Evolutionary conservation across 2,797 vertebrate genomes (phyloP).

Genomic region (Falco concolor): DNA sequence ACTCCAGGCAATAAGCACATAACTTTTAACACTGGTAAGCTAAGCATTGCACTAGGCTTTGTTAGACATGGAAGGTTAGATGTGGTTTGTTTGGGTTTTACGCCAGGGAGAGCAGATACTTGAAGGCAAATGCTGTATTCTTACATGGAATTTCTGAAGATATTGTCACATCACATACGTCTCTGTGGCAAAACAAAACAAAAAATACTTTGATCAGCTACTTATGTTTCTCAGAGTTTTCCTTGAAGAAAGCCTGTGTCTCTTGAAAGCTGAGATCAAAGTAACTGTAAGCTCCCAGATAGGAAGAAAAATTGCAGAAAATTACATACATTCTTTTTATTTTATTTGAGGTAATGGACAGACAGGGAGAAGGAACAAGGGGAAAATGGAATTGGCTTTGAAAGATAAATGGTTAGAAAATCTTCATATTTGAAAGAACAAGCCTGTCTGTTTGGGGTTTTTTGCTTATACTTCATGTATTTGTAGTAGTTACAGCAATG

Average conservation of each 20-base stretch:
- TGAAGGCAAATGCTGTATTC: slow-evolving; percentile 65
- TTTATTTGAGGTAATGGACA: slow-evolving; percentile 66
- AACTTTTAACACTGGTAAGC: slow-evolving; percentile 76
- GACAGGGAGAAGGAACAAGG: slow-evolving; percentile 32
- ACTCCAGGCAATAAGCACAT: background rate
- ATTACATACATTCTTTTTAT: slow-evolving; percentile 66
- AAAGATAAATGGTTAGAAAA: slow-evolving; percentile 55
- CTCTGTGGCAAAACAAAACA: slow-evolving; percentile 76
- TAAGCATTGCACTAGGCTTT: slow-evolving; percentile 74
- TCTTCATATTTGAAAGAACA: slow-evolving; percentile 37
- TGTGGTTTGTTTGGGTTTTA: slow-evolving; percentile 68
- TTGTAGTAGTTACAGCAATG: slow-evolving; percentile 32
- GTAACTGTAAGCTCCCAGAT: slow-evolving; percentile 78
- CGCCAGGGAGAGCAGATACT: slow-evolving; percentile 63
- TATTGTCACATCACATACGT: slow-evolving; percentile 30
- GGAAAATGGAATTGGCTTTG: slow-evolving; percentile 44
- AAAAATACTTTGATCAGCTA: slow-evolving; percentile 84
- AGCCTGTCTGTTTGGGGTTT: background rate
- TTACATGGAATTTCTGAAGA: slow-evolving; percentile 51
- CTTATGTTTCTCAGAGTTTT: slow-evolving; percentile 81
- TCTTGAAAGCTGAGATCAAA: slow-evolving; percentile 90
- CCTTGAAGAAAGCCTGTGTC: slow-evolving; percentile 75
- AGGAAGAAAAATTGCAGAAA: slow-evolving; percentile 75
- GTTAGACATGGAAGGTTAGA: slow-evolving; percentile 65
- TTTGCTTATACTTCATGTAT: slow-evolving; percentile 19